Evolutionary conservation across 2,797 vertebrate species (phyloP).

Genomic region (Ara ararauna): DNA sequence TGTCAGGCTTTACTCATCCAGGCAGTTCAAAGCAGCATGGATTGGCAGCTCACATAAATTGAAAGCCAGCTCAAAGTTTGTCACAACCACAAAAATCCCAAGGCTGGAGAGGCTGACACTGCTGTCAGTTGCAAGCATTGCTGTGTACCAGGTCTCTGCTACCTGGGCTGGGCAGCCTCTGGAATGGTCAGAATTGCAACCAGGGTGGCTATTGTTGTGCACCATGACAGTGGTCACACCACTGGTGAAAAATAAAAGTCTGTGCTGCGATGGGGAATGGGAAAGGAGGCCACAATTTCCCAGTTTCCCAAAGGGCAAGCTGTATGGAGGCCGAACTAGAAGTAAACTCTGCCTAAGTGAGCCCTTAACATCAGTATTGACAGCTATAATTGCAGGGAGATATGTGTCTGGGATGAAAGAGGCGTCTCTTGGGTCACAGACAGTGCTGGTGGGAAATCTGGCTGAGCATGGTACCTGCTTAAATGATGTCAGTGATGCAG

Average conservation of each 20-base stretch:
- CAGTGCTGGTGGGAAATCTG: background rate
- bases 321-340: accelerated
- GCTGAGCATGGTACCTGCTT: background rate
- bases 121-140: background rate
- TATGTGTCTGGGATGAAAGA: background rate
- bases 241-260: background rate
- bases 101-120: background rate
- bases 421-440: background rate
- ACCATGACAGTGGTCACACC: accelerated
- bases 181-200: background rate
- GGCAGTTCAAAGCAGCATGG: background rate
- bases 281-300: background rate
- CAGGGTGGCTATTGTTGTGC: background rate
- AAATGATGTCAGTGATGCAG: background rate
- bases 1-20: background rate
- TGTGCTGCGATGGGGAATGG: accelerated
- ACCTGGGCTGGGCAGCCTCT: background rate
- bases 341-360: background rate
- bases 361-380: background rate
- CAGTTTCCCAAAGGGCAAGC: background rate
- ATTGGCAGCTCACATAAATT: background rate
- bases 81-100: background rate
- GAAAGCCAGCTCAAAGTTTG: background rate
- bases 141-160: background rate
- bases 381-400: background rate